These are phyloP conservation scores for Xanthorhoe spadicearia DNA, from an alignment of 2,888 invertebrate species.

Conservation along the genomic window DNA sequence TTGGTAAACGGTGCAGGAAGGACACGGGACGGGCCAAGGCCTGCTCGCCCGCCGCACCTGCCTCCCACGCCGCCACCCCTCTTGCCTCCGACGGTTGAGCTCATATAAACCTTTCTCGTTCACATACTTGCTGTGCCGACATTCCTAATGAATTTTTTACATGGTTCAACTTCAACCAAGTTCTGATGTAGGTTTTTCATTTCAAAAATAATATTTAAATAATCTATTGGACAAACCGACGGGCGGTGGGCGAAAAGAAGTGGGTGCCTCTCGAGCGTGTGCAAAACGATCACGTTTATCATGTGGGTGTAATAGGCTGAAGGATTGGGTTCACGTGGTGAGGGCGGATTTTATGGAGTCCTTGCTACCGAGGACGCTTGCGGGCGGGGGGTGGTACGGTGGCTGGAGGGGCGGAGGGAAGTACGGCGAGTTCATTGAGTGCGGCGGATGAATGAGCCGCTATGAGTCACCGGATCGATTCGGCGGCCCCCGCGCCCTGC, in stretches of 20 bases:
- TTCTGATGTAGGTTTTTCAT: slow-evolving; percentile 16
- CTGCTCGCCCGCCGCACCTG: slow-evolving; percentile 59
- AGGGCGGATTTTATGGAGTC: slow-evolving; percentile 75
- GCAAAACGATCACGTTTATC: slow-evolving; percentile 59
- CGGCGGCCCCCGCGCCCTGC: slow-evolving; percentile 47
- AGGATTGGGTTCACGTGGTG: slow-evolving; percentile 67
- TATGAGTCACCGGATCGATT: slow-evolving; percentile 82
- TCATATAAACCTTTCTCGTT: slow-evolving; percentile 31
- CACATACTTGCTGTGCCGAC: slow-evolving; percentile 23
- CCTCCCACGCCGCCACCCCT: slow-evolving; percentile 52
- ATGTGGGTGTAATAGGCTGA: slow-evolving; percentile 69
- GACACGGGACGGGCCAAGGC: slow-evolving; percentile 72
- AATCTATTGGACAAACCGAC: slow-evolving; percentile 31
- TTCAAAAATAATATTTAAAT: slow-evolving; percentile 14
- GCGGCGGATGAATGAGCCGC: slow-evolving; percentile 81
- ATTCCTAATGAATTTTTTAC: slow-evolving; percentile 25
- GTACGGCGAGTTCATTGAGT: slow-evolving; percentile 78
- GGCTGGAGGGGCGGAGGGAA: slow-evolving; percentile 49
- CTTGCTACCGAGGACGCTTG: slow-evolving; percentile 72
- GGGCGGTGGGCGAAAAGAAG: slow-evolving; percentile 53
- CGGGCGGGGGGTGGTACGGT: slow-evolving; percentile 52
- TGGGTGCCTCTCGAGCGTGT: slow-evolving; percentile 51
- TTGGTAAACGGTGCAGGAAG: slow-evolving; percentile 66
- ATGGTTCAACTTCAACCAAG: slow-evolving; percentile 19
- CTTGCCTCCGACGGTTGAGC: slow-evolving; percentile 35